These are phyloP conservation scores for Notiomystis cincta DNA, from an alignment of 2,113 vertebrate genomes.

Conservation along the genomic window DNA sequence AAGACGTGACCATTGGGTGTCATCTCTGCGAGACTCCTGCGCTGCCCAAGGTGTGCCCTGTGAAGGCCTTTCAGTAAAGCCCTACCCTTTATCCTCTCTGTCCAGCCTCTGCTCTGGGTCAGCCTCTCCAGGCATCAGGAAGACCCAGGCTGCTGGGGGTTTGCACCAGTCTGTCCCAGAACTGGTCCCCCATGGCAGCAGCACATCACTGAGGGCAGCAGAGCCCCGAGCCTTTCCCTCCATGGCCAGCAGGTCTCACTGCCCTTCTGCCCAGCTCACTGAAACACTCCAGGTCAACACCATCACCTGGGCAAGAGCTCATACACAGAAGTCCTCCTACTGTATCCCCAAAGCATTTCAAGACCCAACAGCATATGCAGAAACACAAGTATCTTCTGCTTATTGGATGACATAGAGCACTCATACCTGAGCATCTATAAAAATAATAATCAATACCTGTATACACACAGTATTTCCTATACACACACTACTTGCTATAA, in stretches of 20 bases:
- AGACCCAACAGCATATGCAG: background rate
- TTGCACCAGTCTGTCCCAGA: background rate
- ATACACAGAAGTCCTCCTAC: background rate
- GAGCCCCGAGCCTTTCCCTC: background rate
- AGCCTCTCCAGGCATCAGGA: too few relatives aligned
- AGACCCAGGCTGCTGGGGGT: background rate
- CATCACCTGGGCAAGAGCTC: background rate
- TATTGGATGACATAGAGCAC: background rate
- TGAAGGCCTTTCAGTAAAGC: too few relatives aligned
- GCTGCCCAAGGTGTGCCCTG: too few relatives aligned
- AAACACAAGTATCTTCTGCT: background rate
- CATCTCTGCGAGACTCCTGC: too few relatives aligned
- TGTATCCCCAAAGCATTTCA: background rate
- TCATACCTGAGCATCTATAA: background rate
- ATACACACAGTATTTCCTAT: background rate
- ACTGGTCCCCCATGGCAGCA: background rate
- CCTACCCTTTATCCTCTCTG: too few relatives aligned
- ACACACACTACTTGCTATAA: background rate
- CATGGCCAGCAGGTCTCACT: fast-evolving
- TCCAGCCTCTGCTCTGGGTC: too few relatives aligned
- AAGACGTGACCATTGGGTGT: too few relatives aligned
- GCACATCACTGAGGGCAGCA: fast-evolving
- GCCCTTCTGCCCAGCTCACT: background rate
- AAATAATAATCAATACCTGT: background rate
- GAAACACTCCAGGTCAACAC: background rate